Conservation (phyloP, 2,888 invertebrate species). For the Chorisops tibialis region DNA sequence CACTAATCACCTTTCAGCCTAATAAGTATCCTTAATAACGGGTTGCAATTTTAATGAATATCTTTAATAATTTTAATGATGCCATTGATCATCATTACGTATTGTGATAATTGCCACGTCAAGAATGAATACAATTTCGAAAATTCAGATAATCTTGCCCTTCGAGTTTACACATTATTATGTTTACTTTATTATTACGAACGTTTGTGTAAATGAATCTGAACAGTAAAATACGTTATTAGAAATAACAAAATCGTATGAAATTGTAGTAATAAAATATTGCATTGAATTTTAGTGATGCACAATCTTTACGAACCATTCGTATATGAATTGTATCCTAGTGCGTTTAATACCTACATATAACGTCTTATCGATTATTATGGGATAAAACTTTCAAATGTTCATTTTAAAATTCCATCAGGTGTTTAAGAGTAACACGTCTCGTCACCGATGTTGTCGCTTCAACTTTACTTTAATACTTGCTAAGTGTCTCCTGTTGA, state of each 20-base stretch:
- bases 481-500: conserved; percentile 2
- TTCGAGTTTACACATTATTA: too few relatives aligned
- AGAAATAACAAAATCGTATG: conserved; percentile 14
- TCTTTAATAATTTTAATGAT: background rate
- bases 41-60: too few relatives aligned
- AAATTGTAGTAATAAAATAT: conserved; percentile 20
- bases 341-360: background rate
- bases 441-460: background rate
- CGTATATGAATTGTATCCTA: background rate
- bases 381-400: background rate
- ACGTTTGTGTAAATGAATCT: too few relatives aligned
- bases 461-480: background rate
- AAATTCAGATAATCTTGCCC: too few relatives aligned
- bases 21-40: too few relatives aligned
- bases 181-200: too few relatives aligned
- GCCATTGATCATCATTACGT: conserved; percentile 16
- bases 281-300: conserved; percentile 3
- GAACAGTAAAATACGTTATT: too few relatives aligned
- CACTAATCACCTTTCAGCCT: background rate
- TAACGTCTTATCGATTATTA: too few relatives aligned
- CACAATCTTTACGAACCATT: background rate
- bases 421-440: conserved; percentile 20
- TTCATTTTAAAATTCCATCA: conserved; percentile 16
- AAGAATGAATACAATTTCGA: background rate
- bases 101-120: conserved; percentile 14